Evolutionary conservation across 2,888 invertebrate genomes (phyloP).

Genomic region (Microdon myrmicae): DNA sequence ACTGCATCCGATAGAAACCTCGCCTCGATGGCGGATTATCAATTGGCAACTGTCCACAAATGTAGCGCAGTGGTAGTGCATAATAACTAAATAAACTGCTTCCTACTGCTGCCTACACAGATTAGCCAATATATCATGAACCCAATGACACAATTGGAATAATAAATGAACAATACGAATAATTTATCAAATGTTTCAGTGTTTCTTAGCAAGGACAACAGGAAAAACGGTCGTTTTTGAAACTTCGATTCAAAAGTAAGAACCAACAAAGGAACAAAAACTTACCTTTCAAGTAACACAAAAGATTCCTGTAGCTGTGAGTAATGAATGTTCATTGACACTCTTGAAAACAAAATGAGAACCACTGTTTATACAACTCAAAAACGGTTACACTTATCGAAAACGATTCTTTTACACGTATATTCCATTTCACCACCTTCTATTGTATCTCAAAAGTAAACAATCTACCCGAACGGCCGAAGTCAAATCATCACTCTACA

Average conservation of each 20-base stretch:
- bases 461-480: slow-evolving; percentile 19
- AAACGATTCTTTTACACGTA: too few species aligned
- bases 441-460: slow-evolving; percentile 20
- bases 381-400: slow-evolving; percentile 6
- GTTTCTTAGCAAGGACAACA: background rate
- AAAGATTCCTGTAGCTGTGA: slow-evolving; percentile 12
- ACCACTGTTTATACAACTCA: background rate
- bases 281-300: slow-evolving; percentile 16
- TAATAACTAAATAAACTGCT: slow-evolving; percentile 16
- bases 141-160: too few species aligned
- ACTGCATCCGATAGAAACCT: slow-evolving; percentile 11
- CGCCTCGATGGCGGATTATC: slow-evolving; percentile 11
- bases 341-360: slow-evolving; percentile 10
- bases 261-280: slow-evolving; percentile 12
- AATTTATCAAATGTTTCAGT: too few species aligned
- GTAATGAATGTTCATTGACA: slow-evolving; percentile 8
- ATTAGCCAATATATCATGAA: too few species aligned
- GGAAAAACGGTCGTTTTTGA: background rate
- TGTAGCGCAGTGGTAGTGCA: slow-evolving; percentile 8
- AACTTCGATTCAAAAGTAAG: slow-evolving; percentile 21
- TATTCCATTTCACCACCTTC: slow-evolving; percentile 2
- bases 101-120: too few species aligned
- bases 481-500: slow-evolving; percentile 10
- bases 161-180: slow-evolving; percentile 1
- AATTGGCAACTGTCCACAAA: slow-evolving; percentile 32